Evolutionary conservation across 30 jellyfish, hydroid and myxozoan species (phyloP).

Genomic region (Phacellophora camtschatica): DNA sequence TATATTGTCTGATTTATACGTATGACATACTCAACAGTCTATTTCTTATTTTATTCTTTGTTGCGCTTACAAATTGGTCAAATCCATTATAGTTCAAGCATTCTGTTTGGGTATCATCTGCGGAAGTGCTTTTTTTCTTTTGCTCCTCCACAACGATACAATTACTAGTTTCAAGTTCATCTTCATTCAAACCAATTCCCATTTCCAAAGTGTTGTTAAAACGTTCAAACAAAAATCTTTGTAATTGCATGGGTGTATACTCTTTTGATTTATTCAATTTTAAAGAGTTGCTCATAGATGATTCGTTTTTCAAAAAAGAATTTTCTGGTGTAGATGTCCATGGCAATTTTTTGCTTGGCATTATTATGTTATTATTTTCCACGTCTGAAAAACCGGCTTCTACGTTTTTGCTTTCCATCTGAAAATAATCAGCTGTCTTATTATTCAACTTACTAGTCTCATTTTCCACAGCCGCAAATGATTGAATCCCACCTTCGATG

Average conservation of each 20-base stretch:
- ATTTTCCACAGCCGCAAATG: slow-evolving; percentile 21
- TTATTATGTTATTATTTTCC: background rate
- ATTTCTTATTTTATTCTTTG: slow-evolving; percentile 35
- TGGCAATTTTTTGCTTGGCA: background rate
- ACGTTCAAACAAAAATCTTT: slow-evolving; percentile 4
- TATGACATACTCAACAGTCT: slow-evolving; percentile 38
- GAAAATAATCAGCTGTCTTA: background rate
- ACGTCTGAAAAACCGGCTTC: slow-evolving; percentile 1
- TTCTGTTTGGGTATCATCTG: background rate
- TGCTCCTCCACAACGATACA: slow-evolving; percentile 32
- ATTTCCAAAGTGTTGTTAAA: background rate
- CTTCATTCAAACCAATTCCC: slow-evolving; percentile 11
- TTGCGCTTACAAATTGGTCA: slow-evolving; percentile 18
- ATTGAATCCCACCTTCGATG: slow-evolving; percentile 56
- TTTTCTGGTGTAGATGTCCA: slow-evolving; percentile 46
- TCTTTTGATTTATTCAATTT: background rate
- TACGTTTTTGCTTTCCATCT: background rate
- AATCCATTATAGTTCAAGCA: background rate
- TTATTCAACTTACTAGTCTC: background rate
- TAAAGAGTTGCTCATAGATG: background rate
- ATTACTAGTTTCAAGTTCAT: slow-evolving; percentile 7
- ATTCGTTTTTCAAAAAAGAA: background rate
- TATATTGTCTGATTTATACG: background rate
- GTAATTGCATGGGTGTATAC: slow-evolving; percentile 34
- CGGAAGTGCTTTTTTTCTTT: background rate